Percentiles rank a stretch among this genome's conserved stretches.
phyloP scores from a whole-genome alignment of 2,797 vertebrate genomes.

The Schizopygopsis pylzovi region DNA sequence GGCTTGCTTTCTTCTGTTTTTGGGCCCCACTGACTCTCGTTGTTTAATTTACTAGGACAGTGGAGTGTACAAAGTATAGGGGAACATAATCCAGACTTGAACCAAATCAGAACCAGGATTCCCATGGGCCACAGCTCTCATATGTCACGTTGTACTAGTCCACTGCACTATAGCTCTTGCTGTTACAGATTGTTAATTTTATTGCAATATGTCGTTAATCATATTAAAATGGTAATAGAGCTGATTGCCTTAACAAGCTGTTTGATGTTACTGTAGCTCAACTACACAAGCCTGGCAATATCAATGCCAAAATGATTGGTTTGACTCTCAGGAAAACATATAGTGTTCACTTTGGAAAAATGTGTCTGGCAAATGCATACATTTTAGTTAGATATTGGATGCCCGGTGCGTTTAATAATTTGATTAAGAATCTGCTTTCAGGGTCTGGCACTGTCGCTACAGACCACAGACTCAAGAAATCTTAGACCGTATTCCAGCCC shows the following conservation, averaged over 20 bases:
- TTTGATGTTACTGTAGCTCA: background rate
- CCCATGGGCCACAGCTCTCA: background rate
- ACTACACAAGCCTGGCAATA: background rate
- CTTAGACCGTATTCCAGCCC: slow-evolving; percentile 19
- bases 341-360: background rate
- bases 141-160: background rate
- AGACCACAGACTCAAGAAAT: slow-evolving; percentile 6
- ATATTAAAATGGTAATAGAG: background rate
- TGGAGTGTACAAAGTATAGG: background rate
- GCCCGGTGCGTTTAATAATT: background rate
- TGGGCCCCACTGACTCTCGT: background rate
- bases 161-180: background rate
- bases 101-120: background rate
- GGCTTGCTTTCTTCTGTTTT: background rate
- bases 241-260: background rate
- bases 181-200: background rate
- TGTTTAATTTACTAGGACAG: background rate
- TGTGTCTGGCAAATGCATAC: background rate
- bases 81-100: background rate
- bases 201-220: background rate
- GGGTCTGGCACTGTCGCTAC: background rate
- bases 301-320: background rate
- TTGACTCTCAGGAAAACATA: background rate
- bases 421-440: slow-evolving; percentile 3
- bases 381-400: background rate